phyloP scores from a whole-genome alignment of 1,140 invertebrate species.

The Ganaspis sp. region DNA sequence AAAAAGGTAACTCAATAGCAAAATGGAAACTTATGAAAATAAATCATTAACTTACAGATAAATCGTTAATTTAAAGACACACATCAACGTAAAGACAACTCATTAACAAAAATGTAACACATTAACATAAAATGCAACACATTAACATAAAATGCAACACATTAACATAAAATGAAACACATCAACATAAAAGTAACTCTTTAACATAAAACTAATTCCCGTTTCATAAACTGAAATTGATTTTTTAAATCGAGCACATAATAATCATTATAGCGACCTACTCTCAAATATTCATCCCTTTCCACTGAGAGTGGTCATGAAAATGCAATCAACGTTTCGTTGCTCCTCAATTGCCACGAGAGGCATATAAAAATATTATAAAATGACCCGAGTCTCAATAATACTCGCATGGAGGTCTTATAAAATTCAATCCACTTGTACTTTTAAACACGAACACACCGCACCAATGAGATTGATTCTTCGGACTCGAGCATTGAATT shows the following conservation, averaged over 20 bases:
- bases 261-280: not conserved
- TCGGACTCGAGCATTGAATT: not conserved
- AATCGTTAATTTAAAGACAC: too few relatives aligned
- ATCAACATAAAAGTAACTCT: not conserved
- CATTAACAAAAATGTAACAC: too few relatives aligned
- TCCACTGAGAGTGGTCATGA: not conserved
- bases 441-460: not conserved
- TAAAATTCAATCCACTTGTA: not conserved
- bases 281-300: slow-evolving; percentile 23
- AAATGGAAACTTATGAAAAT: too few relatives aligned
- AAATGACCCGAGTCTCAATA: slow-evolving; percentile 9
- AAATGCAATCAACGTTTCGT: slow-evolving; percentile 18
- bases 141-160: not conserved
- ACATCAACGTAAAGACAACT: too few relatives aligned
- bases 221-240: not conserved
- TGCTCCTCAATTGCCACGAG: slow-evolving; percentile 16
- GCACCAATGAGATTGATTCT: not conserved
- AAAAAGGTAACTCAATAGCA: too few relatives aligned
- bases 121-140: too few relatives aligned
- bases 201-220: not conserved
- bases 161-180: not conserved
- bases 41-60: too few relatives aligned
- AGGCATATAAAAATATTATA: slow-evolving; percentile 13
- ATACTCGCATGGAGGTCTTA: not conserved
- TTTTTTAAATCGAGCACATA: slow-evolving; percentile 8